phyloP scores from a whole-genome alignment of 2,888 invertebrate species.

The Camponotus fellah region DNA sequence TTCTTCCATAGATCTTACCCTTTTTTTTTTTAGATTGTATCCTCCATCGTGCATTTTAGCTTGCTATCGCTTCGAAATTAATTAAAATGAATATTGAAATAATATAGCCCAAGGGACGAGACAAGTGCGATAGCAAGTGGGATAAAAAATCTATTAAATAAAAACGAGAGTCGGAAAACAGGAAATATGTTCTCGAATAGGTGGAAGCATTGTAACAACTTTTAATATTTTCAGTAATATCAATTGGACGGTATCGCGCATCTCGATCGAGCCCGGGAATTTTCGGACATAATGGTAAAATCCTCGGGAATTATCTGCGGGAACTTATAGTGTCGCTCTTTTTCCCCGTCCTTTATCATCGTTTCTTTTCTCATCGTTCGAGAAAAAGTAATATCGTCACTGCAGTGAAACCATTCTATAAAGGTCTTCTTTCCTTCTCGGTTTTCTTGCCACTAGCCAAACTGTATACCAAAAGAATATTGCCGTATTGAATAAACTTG shows the following conservation, averaged over 20 bases:
- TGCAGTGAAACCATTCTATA: constrained; percentile 29
- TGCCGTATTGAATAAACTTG: constrained; percentile 35
- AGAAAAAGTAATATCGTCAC: constrained; percentile 40
- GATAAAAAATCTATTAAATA: not conserved
- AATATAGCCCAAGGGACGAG: not conserved
- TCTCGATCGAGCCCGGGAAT: constrained; percentile 29
- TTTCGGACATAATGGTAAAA: constrained; percentile 46
- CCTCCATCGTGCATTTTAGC: not conserved
- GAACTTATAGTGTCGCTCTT: constrained; percentile 13
- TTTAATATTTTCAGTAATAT: constrained; percentile 17
- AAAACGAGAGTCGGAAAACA: not conserved
- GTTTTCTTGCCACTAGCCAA: not conserved
- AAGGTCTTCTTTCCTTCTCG: not conserved
- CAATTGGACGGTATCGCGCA: constrained; percentile 11
- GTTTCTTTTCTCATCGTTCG: constrained; percentile 14
- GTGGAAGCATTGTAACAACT: not conserved
- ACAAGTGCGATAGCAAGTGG: not conserved
- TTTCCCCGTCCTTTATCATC: not conserved
- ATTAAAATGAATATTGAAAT: constrained; percentile 46
- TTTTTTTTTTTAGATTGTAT: not conserved
- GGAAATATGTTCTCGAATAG: not conserved
- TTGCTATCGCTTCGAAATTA: constrained; percentile 22
- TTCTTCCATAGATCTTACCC: not conserved
- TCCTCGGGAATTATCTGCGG: constrained; percentile 23
- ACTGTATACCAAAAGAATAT: not conserved